Evolutionary conservation across 1,140 invertebrate species (phyloP).

Genomic region (Pissodes strobi): DNA sequence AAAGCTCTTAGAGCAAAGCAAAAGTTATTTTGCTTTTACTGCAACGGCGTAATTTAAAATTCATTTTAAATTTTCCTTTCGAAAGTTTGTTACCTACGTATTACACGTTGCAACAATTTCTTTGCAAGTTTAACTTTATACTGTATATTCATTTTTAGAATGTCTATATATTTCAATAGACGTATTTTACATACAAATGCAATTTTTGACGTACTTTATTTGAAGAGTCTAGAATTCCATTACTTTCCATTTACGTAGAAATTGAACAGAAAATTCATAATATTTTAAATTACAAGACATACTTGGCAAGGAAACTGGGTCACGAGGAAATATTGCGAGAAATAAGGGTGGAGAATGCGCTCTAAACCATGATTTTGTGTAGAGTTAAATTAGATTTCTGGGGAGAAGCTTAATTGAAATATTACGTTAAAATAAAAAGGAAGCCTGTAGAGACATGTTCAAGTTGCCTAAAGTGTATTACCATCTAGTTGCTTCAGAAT

Average conservation of each 20-base stretch:
- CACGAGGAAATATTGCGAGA: slow-evolving; percentile 26
- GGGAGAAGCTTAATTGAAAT: neutral
- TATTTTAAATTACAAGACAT: slow-evolving; percentile 34
- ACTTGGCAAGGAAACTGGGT: slow-evolving; percentile 23
- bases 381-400: slow-evolving; percentile 24
- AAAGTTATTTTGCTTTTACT: slow-evolving; percentile 39
- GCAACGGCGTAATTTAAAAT: slow-evolving; percentile 35
- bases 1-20: slow-evolving; percentile 33
- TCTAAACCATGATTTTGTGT: slow-evolving; percentile 26
- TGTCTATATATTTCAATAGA: slow-evolving; percentile 35
- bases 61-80: slow-evolving; percentile 39
- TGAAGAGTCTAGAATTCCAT: slow-evolving; percentile 33
- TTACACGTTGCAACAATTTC: slow-evolving; percentile 36
- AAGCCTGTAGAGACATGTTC: too few species aligned
- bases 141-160: slow-evolving; percentile 29
- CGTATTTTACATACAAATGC: slow-evolving; percentile 37
- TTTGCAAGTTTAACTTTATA: slow-evolving; percentile 34
- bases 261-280: slow-evolving; percentile 35
- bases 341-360: slow-evolving; percentile 18
- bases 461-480: too few species aligned
- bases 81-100: slow-evolving; percentile 34
- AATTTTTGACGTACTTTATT: slow-evolving; percentile 38
- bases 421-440: too few species aligned
- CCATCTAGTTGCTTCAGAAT: too few species aligned
- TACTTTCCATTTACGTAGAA: slow-evolving; percentile 35